phyloP scores from a whole-genome alignment of 1,140 invertebrate genomes.

The Papilio polytes region DNA sequence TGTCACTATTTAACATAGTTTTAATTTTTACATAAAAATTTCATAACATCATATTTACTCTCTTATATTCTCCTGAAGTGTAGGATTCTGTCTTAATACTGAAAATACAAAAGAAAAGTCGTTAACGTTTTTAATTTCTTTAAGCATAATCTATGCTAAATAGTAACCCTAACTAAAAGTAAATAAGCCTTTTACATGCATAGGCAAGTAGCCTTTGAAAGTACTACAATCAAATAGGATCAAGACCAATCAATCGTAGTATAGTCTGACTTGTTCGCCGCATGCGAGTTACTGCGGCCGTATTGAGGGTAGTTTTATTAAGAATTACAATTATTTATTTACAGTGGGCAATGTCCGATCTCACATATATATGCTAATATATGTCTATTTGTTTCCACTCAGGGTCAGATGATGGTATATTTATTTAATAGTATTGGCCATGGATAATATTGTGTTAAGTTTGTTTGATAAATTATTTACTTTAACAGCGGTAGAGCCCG shows the following conservation, averaged over 20 bases:
- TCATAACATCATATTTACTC: too few species aligned
- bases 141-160: too few species aligned
- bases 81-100: background rate
- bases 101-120: background rate
- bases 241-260: conserved; percentile 44
- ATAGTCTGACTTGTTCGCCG: conserved; percentile 50
- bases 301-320: conserved; percentile 69
- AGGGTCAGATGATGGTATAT: conserved; percentile 44
- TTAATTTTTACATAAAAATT: too few species aligned
- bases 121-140: too few species aligned
- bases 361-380: conserved; percentile 58
- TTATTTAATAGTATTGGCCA: conserved; percentile 31
- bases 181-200: too few species aligned
- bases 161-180: too few species aligned
- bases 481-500: too few species aligned
- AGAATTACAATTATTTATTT: conserved; percentile 75
- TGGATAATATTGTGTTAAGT: background rate
- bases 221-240: conserved; percentile 42
- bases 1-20: too few species aligned
- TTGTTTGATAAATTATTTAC: background rate
- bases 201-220: too few species aligned
- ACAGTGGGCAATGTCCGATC: conserved; percentile 45
- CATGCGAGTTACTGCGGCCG: conserved; percentile 60
- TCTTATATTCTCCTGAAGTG: background rate
- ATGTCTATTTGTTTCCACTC: conserved; percentile 47